A percentile compares a stretch with the other conserved stretches of the same genome.
Evolutionary conservation across 2,888 invertebrate genomes (phyloP).

Genomic region (Eugnorisma glareosa): DNA sequence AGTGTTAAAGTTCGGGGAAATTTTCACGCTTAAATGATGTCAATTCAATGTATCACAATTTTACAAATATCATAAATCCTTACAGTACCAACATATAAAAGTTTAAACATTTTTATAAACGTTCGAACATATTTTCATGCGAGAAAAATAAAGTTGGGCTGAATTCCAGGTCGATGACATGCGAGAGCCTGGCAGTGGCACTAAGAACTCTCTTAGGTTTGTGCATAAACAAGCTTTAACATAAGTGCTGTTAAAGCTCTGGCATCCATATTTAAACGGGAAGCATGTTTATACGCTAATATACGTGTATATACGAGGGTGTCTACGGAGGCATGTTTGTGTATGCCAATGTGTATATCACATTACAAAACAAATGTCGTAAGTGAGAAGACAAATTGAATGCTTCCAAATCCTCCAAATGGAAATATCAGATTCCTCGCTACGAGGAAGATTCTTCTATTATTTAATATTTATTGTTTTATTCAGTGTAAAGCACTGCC

Average conservation of each 20-base stretch:
- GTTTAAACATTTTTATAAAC: slow-evolving; percentile 36
- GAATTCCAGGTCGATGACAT: slow-evolving; percentile 57
- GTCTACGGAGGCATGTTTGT: slow-evolving; percentile 39
- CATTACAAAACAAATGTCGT: slow-evolving; percentile 63
- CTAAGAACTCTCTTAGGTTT: slow-evolving; percentile 58
- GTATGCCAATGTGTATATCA: slow-evolving; percentile 50
- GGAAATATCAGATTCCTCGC: slow-evolving; percentile 56
- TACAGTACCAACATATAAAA: slow-evolving; percentile 23
- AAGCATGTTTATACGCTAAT: slow-evolving; percentile 23
- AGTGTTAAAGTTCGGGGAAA: slow-evolving; percentile 11
- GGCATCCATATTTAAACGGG: slow-evolving; percentile 52
- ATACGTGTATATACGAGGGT: slow-evolving; percentile 15
- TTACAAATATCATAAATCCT: slow-evolving; percentile 28
- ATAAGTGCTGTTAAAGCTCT: slow-evolving; percentile 57
- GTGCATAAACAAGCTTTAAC: slow-evolving; percentile 57
- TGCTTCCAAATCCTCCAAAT: slow-evolving; percentile 55
- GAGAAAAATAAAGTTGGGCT: slow-evolving; percentile 50
- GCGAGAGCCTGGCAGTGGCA: slow-evolving; percentile 28
- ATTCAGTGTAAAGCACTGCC: slow-evolving; percentile 16
- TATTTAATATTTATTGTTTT: slow-evolving; percentile 42
- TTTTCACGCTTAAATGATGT: slow-evolving; percentile 33
- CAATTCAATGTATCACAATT: slow-evolving; percentile 43
- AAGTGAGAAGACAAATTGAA: slow-evolving; percentile 63
- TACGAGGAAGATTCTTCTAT: slow-evolving; percentile 23
- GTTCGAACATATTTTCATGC: slow-evolving; percentile 40